Percentiles rank a stretch among this genome's conserved stretches.
These are phyloP conservation scores for Nothobranchius kuhntae DNA, from an alignment of 2,113 vertebrate species.

Conservation along the genomic window DNA sequence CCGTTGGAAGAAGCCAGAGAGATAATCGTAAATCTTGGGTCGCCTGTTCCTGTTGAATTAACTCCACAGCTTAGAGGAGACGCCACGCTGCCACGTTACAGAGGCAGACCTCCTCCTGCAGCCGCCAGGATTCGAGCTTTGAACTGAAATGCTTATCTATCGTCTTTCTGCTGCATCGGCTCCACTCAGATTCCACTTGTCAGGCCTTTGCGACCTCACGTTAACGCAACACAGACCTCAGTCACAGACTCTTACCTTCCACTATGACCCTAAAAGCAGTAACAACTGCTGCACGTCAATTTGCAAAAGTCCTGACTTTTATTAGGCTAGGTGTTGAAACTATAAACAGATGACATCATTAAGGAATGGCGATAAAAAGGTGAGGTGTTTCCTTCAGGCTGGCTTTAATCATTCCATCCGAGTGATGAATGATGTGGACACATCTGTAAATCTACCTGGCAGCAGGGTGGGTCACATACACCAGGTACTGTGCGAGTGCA, in stretches of 20 bases:
- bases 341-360: constrained; percentile 32
- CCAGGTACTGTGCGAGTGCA: constrained; percentile 22
- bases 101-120: constrained; percentile 41
- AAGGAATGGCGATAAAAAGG: constrained; percentile 23
- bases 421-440: constrained; percentile 32
- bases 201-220: constrained; percentile 27
- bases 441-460: constrained; percentile 52
- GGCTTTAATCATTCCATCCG: constrained; percentile 50
- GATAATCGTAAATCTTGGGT: constrained; percentile 34
- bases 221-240: constrained; percentile 24
- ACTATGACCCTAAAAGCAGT: constrained; percentile 8
- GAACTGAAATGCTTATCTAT: constrained; percentile 47
- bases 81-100: constrained; percentile 52
- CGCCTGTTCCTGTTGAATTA: constrained; percentile 33
- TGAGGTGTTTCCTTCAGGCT: constrained; percentile 45
- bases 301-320: constrained; percentile 17
- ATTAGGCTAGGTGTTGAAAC: constrained; percentile 9
- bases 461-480: constrained; percentile 29
- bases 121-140: constrained; percentile 55
- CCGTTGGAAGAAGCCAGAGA: constrained; percentile 16
- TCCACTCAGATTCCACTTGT: constrained; percentile 37
- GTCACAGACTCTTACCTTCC: constrained; percentile 11
- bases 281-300: constrained; percentile 33
- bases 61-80: constrained; percentile 40
- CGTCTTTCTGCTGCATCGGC: constrained; percentile 38